Conservation (phyloP, 2,888 invertebrate species). For the Drosophila seclusa region DNA sequence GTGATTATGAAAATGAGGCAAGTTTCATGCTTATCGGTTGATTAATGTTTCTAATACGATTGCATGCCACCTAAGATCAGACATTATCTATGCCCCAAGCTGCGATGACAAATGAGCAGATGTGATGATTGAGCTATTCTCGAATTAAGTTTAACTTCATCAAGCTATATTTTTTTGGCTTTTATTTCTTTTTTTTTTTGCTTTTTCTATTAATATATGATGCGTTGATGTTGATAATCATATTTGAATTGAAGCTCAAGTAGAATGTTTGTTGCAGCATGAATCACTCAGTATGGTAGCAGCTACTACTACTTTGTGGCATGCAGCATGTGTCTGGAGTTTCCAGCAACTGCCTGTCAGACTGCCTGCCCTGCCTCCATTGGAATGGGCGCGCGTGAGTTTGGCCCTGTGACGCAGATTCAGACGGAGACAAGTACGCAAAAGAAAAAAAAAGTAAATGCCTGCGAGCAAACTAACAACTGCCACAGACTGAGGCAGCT, state of each 20-base stretch:
- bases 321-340: slow-evolving; percentile 26
- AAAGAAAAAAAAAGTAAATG: slow-evolving; percentile 52
- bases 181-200: slow-evolving; percentile 6
- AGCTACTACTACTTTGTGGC: slow-evolving; percentile 31
- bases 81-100: slow-evolving; percentile 2
- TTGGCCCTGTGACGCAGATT: slow-evolving; percentile 51
- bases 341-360: not conserved
- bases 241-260: slow-evolving; percentile 7
- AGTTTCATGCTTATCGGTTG: slow-evolving; percentile 1
- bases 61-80: not conserved
- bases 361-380: slow-evolving; percentile 26
- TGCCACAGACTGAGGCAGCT: slow-evolving; percentile 25
- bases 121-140: slow-evolving; percentile 15
- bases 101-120: slow-evolving; percentile 40
- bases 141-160: slow-evolving; percentile 19
- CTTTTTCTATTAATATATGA: slow-evolving; percentile 14
- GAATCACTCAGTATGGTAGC: slow-evolving; percentile 55
- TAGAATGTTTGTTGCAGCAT: slow-evolving; percentile 29
- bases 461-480: slow-evolving; percentile 72
- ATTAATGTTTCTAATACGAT: slow-evolving; percentile 23
- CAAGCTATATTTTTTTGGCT: slow-evolving; percentile 31
- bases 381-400: slow-evolving; percentile 71
- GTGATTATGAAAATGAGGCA: not conserved
- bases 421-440: slow-evolving; percentile 73
- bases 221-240: slow-evolving; percentile 6